These are phyloP conservation scores for Lepus oiostolus DNA, from an alignment of 2,797 vertebrate species.

Conservation along the genomic window DNA sequence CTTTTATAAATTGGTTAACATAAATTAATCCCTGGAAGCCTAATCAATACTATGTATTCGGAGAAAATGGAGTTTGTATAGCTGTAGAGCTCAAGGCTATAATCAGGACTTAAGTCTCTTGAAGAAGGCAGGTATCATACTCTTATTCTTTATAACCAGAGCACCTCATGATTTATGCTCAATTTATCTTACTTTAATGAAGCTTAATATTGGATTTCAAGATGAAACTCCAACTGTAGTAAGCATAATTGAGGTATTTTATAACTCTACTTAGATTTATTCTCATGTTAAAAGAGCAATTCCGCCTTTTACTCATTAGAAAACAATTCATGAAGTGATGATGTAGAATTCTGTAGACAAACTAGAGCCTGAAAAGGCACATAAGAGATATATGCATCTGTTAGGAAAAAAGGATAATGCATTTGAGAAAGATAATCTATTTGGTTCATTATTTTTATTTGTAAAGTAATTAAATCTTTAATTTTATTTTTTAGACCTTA, in stretches of 20 bases:
- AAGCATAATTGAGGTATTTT: slow-evolving; percentile 7
- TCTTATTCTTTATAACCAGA: slow-evolving; percentile 5
- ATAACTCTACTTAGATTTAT: slow-evolving; percentile 39
- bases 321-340: slow-evolving; percentile 52
- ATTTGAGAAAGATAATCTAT: background rate
- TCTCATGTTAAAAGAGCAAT: slow-evolving; percentile 22
- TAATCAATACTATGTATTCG: background rate
- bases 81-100: background rate
- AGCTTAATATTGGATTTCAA: slow-evolving; percentile 53
- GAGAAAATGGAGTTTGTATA: background rate
- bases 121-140: background rate
- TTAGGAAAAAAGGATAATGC: slow-evolving; percentile 9
- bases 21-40: slow-evolving; percentile 15
- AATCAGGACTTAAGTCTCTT: slow-evolving; percentile 1
- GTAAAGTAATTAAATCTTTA: slow-evolving; percentile 64
- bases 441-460: slow-evolving; percentile 68
- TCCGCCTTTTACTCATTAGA: slow-evolving; percentile 25
- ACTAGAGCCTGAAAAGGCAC: slow-evolving; percentile 24
- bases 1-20: slow-evolving; percentile 21
- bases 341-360: slow-evolving; percentile 59
- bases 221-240: background rate
- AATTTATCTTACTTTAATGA: slow-evolving; percentile 6
- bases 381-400: slow-evolving; percentile 15
- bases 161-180: too few relatives aligned
- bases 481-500: slow-evolving; percentile 92